These are phyloP conservation scores for Entomobrya proxima DNA, from an alignment of 2,888 invertebrate genomes.

Conservation along the genomic window DNA sequence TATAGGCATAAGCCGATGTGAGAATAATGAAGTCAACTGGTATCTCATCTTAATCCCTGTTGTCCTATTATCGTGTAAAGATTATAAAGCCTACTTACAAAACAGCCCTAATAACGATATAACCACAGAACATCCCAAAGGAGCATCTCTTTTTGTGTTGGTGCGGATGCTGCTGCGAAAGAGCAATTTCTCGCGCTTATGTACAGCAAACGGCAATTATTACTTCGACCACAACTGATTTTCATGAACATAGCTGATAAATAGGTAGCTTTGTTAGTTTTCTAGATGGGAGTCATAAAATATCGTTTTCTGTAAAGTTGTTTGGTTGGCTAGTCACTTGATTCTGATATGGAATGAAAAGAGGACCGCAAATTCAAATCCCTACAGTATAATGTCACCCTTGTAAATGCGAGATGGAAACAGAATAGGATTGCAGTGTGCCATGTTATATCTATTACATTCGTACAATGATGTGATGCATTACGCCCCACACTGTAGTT, in stretches of 20 bases:
- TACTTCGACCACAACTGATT: neutral
- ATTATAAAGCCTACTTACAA: neutral
- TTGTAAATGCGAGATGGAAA: conserved; percentile 11
- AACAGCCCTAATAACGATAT: neutral
- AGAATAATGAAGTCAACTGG: conserved; percentile 50
- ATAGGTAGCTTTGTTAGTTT: neutral
- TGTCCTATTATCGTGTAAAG: conserved; percentile 6
- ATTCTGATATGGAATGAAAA: conserved; percentile 5
- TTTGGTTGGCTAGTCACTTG: neutral
- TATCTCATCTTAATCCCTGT: conserved; percentile 38
- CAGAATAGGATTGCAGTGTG: neutral
- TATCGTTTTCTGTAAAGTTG: neutral
- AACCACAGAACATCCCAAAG: neutral
- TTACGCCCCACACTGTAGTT: too few species aligned
- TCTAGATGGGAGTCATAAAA: conserved; percentile 10
- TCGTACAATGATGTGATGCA: neutral
- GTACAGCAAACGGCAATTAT: neutral
- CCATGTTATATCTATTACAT: neutral
- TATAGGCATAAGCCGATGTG: conserved; percentile 32
- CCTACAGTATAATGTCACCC: conserved; percentile 33
- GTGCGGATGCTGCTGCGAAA: neutral
- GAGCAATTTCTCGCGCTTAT: neutral
- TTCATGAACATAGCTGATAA: neutral
- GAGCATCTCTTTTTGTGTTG: neutral
- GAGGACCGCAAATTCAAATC: conserved; percentile 11